Base-by-base conservation (phyloP, 2,888 invertebrate genomes). In the Drosophila paranaensis region DNA sequence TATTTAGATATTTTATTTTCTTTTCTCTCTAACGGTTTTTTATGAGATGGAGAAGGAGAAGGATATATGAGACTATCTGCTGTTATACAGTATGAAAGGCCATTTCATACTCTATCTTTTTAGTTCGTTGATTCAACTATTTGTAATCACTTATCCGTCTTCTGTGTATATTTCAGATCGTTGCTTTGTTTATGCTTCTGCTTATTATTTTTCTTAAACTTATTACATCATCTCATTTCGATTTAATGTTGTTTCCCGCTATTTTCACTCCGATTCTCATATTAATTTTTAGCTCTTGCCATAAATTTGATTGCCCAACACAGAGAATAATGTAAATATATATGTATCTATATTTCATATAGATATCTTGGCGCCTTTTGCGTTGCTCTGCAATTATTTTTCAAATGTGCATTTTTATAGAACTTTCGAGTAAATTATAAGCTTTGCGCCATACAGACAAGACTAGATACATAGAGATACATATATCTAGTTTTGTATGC, bases 391-490 rank as follows among this genome's bases (percentile, higher is more conserved):
- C 50, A 20, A 39, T 40, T 76, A 39, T 40, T 46, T 51, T 55
- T 60, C 14, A 16, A 54, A 55, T 65, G 45, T 69, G 65, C 55
- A 71, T 27, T 70, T 67, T 53, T 54, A 60, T 54, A 60, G 53
- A 46, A 51, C 46, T 55, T 63, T 33, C 48, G 48, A 54, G 45
- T 55, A 65, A 60, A 70, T 66, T 79, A 67, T 58, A 66, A 45
- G 60, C 39, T 64, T 56, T 48, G 42, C 46, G 51, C 51, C 63
- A 61, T 45, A 63, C 39, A 60, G 9, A 39, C 35, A 63, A 60
- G 62, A 45, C 57, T 58, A 77, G 51, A 60, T 27, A 10, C 46
- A 60, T 63, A n/a, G n/a, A n/a, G n/a, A n/a, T n/a, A n/a, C n/a
- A n/a, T n/a, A n/a, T n/a, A n/a, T n/a, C n/a, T n/a, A n/a, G n/a